Base-by-base conservation (phyloP, 2,888 invertebrate genomes). In the Drosophila planitibia region DNA sequence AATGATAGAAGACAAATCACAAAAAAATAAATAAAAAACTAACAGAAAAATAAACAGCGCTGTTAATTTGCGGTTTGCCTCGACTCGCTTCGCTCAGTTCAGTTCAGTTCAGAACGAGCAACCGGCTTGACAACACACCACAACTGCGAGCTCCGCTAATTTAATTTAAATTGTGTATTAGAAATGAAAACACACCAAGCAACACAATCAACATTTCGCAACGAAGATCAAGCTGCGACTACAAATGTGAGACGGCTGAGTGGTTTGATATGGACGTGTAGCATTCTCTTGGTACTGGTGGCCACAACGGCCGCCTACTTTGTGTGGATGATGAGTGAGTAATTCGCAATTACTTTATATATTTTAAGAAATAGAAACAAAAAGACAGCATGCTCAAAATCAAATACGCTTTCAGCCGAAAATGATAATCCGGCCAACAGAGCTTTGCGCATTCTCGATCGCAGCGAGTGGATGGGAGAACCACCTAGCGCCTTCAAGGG, bases 401-500 rank as follows among this genome's bases (percentile, higher is more conserved):
- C 35, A 49, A 16, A n/a, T 47, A 5, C 14, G 30, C 53, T 52
- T 16, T 2, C 22, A 79, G 78, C 59, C n/a, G 59, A 49, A 35
- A 66, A 60, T 55, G 55, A 41, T 16, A 72, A 47, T 30, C 51
- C 59, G 19, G 19, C 62, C 5, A 69, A 69, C 62, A 64, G 55
- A 19, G 63, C 65, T 2, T 62, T 88, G 54, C 89, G 76, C 28
- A 88, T 89, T 70, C 75, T 88, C 33, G 83, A 89, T 69, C 89
- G 89, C 68, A 89, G 85, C 52, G 88, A 89, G 37, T 88, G 88
- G 88, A 69, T 76, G 41, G 88, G 85, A 70, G 88, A 89, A 77
- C 89, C 88, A 62, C 83, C 88, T 1, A 82, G 49, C 30, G 60
- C 49, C 10, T 66, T 71, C 6, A 47, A 54, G 7, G 73, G 35